Conservation (phyloP, 2,797 vertebrate genomes). For the Malurus splendens region DNA sequence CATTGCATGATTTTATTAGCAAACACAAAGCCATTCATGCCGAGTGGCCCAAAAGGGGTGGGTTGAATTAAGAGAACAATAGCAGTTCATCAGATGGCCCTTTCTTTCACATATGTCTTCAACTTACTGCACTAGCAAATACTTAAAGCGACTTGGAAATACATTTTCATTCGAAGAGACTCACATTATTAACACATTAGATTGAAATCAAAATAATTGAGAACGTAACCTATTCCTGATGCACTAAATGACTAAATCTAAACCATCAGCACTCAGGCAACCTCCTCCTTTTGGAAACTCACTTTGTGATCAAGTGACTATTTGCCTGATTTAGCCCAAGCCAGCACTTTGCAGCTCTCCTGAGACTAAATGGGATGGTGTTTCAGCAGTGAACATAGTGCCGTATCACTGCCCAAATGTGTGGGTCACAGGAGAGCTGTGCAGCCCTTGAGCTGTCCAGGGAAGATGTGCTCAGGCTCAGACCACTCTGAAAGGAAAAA, state of each 20-base stretch:
- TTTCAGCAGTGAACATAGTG: neutral
- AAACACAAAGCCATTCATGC: conserved; percentile 42
- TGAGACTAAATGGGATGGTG: neutral
- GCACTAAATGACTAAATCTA: neutral
- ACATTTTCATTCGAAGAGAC: neutral
- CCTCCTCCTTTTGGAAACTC: neutral
- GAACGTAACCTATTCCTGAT: neutral
- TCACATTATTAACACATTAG: conserved; percentile 29
- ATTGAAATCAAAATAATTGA: conserved; percentile 23
- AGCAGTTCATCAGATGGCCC: conserved; percentile 35
- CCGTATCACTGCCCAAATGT: accelerated
- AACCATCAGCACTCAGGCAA: neutral
- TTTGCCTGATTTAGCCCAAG: neutral
- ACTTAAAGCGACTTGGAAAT: conserved; percentile 6
- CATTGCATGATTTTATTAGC: conserved; percentile 39
- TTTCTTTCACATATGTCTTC: conserved; percentile 37
- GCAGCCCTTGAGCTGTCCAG: neutral
- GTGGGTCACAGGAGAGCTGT: neutral
- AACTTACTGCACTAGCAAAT: neutral
- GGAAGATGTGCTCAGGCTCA: neutral
- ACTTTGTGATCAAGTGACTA: neutral
- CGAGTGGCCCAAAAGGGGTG: conserved; percentile 32
- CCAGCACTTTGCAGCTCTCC: neutral
- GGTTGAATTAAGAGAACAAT: conserved; percentile 60
- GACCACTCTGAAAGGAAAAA: neutral